Evolutionary conservation across 2,797 vertebrate species (phyloP).

Genomic region (Dendrocincla fuliginosa): DNA sequence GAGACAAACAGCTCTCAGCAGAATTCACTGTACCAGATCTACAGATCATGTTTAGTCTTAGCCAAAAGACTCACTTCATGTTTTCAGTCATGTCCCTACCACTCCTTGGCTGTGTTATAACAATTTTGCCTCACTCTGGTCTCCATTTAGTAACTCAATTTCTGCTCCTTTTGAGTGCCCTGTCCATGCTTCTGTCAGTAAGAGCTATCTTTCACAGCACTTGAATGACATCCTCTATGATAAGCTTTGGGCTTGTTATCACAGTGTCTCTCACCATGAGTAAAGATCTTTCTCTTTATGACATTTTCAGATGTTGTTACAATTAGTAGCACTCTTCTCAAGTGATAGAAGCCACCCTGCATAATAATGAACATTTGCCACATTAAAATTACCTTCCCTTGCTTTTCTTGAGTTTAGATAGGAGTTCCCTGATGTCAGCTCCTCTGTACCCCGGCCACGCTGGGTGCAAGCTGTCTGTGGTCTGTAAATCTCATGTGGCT

Average conservation of each 20-base stretch:
- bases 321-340: not conserved
- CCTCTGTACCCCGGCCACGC: rapidly evolving
- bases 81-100: not conserved
- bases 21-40: not conserved
- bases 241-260: not conserved
- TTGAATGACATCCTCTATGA: not conserved
- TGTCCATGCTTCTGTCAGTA: not conserved
- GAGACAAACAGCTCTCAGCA: not conserved
- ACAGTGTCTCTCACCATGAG: not conserved
- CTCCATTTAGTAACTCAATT: not conserved
- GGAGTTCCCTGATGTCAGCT: not conserved
- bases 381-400: not conserved
- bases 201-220: not conserved
- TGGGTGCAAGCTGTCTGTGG: rapidly evolving
- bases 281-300: not conserved
- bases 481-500: not conserved
- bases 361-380: not conserved
- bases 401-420: not conserved
- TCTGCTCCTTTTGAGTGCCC: not conserved
- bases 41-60: not conserved
- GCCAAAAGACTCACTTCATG: not conserved
- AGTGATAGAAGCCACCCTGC: not conserved
- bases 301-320: not conserved
- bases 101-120: not conserved
- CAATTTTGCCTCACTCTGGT: not conserved